Evolutionary conservation across 2,797 vertebrate species (phyloP).

Genomic region (Melanotaenia trifasciata): DNA sequence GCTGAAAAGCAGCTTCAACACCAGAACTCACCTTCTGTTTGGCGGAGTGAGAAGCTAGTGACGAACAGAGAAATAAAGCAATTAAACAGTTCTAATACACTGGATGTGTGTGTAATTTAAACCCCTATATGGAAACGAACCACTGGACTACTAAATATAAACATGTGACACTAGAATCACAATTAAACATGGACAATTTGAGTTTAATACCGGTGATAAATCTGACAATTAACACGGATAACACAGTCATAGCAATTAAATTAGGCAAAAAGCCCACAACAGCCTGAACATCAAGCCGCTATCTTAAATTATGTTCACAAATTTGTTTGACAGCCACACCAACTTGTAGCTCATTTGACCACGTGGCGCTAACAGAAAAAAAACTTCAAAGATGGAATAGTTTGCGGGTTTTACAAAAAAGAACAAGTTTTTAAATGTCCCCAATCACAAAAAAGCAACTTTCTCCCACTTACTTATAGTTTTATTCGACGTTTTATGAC

Average conservation of each 20-base stretch:
- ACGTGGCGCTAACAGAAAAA: conserved; percentile 69
- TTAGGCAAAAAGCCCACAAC: too few species aligned
- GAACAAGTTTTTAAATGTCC: fast-evolving
- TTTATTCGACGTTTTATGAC: conserved; percentile 69
- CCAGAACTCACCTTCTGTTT: conserved; percentile 51
- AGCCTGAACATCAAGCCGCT: not conserved
- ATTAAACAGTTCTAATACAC: not conserved
- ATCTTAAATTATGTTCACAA: conserved; percentile 17
- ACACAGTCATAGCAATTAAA: too few species aligned
- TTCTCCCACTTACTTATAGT: conserved; percentile 62
- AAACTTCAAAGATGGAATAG: not conserved
- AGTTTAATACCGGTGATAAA: not conserved
- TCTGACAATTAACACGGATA: fast-evolving
- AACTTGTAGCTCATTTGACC: conserved; percentile 54
- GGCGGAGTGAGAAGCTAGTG: conserved; percentile 20
- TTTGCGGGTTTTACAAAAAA: not conserved
- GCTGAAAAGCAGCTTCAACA: conserved; percentile 30
- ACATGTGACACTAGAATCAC: not conserved
- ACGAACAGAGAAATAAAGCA: conserved; percentile 35
- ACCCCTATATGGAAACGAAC: not conserved
- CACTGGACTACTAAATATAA: not conserved
- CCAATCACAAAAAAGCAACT: not conserved
- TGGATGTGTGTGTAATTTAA: not conserved
- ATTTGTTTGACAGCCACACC: conserved; percentile 58
- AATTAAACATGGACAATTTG: not conserved